Percentiles rank a stretch among this genome's conserved stretches.
These are phyloP conservation scores for Diglossa brunneiventris DNA, from an alignment of 2,113 vertebrate species.

Conservation along the genomic window DNA sequence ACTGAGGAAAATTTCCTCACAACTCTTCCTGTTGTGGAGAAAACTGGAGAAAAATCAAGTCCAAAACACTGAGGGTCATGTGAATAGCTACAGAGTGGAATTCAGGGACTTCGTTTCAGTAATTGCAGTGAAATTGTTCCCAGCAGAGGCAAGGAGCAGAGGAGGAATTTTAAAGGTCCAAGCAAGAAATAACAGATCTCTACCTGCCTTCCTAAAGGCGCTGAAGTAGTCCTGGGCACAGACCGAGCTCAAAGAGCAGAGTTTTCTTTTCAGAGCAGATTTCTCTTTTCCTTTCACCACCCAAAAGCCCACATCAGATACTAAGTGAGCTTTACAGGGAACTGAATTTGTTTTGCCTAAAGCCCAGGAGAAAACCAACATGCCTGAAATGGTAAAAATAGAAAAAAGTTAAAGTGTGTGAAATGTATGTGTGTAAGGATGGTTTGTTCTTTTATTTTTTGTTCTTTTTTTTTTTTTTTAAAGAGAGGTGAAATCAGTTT, in stretches of 20 bases:
- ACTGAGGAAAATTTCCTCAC: slow-evolving; percentile 32
- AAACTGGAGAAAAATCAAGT: slow-evolving; percentile 52
- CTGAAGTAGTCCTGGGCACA: background rate
- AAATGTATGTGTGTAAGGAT: background rate
- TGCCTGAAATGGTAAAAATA: background rate
- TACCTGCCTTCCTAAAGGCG: background rate
- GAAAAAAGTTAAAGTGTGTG: background rate
- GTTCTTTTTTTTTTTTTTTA: background rate
- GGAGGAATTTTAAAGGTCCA: slow-evolving; percentile 32
- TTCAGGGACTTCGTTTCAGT: slow-evolving; percentile 28
- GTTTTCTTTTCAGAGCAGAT: background rate
- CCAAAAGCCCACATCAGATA: background rate
- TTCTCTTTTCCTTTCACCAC: background rate
- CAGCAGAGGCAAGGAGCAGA: slow-evolving; percentile 41
- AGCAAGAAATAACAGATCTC: background rate
- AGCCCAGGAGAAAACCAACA: background rate
- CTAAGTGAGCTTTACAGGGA: background rate
- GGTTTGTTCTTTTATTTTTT: background rate
- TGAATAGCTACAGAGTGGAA: slow-evolving; percentile 24
- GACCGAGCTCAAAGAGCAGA: background rate
- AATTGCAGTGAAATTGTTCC: slow-evolving; percentile 53
- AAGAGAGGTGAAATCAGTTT: background rate
- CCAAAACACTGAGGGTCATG: slow-evolving; percentile 6
- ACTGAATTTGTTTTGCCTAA: background rate
- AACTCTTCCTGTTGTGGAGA: slow-evolving; percentile 41